Base-by-base conservation (phyloP, 2,888 invertebrate species). In the Epirrhoe alternata region DNA sequence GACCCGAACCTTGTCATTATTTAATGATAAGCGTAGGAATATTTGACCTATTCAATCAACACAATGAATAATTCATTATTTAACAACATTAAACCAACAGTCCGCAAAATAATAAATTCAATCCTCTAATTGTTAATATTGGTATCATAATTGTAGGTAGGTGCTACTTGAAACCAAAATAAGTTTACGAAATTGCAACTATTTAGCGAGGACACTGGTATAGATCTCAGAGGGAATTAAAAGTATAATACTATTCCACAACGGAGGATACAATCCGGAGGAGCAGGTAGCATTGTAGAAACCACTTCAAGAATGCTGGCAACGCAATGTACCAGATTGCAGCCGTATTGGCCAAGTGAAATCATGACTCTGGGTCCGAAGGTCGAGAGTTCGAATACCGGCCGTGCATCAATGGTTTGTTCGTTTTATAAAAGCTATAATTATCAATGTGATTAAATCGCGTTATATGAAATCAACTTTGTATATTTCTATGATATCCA, bases 151-250 rank as follows among this genome's bases (percentile, higher is more conserved):
- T 35, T 35, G 6, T 10, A 35, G 45, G 6, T 10, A 35, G 45
- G n/a, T n/a, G 12, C 6, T 45, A n/a, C 14, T 45, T n/a, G 54
- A 35, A 45, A 35, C 24, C 6, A 35, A 38, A 16, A 10, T 33
- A 12, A 17, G 7, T 17, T 17, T 47, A n/a, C 17, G n/a, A 57
- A n/a, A 6, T 17, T 35, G 38, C 50, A 24, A 50, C 3, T 16
- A 54, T 59, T 54, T 53, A 54, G 35, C 33, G 5, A 47, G 51
- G 49, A 49, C 57, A 57, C 52, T 61, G 53, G 16, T 30, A 16
- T 17, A 50, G 51, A 55, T 61, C 65, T 65, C 65, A 12, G 56
- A 65, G 65, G 65, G 61, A 65, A 65, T 65, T 56, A 65, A 52
- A 61, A 55, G 38, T 52, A 52, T 12, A 49, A 52, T 59, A 50